Evolutionary conservation across 2,113 vertebrate genomes (phyloP).

Genomic region (Sander vitreus): DNA sequence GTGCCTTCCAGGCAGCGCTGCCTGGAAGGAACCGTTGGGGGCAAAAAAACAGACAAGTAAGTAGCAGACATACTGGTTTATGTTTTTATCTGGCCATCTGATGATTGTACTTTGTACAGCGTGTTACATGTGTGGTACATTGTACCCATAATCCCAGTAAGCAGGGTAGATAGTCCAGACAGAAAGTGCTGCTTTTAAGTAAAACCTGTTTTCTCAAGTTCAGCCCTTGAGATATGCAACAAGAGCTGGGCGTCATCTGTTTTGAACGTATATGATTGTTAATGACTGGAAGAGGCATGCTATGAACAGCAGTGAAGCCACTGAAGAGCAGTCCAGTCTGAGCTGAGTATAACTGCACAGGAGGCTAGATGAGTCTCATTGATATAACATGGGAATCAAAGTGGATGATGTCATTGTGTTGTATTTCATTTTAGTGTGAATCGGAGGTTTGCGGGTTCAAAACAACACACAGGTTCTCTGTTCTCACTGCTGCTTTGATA

Average conservation of each 20-base stretch:
- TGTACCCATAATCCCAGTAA: neutral
- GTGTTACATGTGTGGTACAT: neutral
- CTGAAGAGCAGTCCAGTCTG: neutral
- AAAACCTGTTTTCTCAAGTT: slow-evolving; percentile 19
- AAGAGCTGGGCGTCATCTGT: slow-evolving; percentile 17
- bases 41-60: too few species aligned
- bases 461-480: neutral
- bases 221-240: slow-evolving; percentile 11
- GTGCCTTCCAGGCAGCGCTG: too few species aligned
- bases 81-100: neutral
- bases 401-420: neutral
- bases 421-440: neutral
- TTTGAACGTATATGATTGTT: neutral
- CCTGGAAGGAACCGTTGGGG: too few species aligned
- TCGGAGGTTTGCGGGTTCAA: neutral
- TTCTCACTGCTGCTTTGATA: neutral
- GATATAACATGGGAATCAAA: neutral
- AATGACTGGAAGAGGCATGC: neutral
- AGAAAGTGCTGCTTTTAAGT: neutral
- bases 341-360: neutral
- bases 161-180: too few species aligned
- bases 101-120: neutral
- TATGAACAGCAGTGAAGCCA: neutral
- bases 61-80: neutral
- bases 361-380: neutral